phyloP scores from a whole-genome alignment of 2,888 invertebrate genomes.

The Pogonocherus hispidulus region DNA sequence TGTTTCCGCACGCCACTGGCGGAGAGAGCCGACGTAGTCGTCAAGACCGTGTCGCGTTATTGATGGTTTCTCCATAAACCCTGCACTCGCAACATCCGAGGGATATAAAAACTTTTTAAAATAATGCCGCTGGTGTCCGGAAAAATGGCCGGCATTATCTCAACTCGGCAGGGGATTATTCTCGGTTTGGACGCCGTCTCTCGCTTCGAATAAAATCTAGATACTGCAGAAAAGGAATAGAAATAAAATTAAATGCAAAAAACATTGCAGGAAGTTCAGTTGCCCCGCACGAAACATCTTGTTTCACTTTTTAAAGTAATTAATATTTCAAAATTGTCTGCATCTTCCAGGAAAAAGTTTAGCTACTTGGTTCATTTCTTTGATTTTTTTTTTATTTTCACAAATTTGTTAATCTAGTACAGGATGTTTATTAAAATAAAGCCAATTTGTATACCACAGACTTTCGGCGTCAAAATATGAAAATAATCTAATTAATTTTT shows the following conservation, averaged over 20 bases:
- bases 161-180: constrained; percentile 65
- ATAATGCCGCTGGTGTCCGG: constrained; percentile 67
- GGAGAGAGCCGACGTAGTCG: constrained; percentile 32
- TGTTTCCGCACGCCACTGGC: constrained; percentile 4
- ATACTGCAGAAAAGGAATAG: constrained; percentile 18
- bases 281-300: too few species aligned
- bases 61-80: constrained; percentile 62
- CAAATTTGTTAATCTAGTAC: too few species aligned
- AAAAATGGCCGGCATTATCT: constrained; percentile 68
- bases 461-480: too few species aligned
- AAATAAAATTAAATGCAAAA: background rate
- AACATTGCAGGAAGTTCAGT: too few species aligned
- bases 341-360: too few species aligned
- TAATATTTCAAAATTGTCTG: too few species aligned
- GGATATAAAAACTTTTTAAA: constrained; percentile 69
- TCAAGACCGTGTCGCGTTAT: constrained; percentile 52
- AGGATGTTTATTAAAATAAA: too few species aligned
- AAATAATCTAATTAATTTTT: too few species aligned
- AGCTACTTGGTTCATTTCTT: too few species aligned
- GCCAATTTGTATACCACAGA: too few species aligned
- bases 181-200: constrained; percentile 44
- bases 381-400: too few species aligned
- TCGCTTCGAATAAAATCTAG: constrained; percentile 46
- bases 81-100: constrained; percentile 56
- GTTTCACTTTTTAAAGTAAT: too few species aligned